Base-by-base conservation (phyloP, 2,888 invertebrate species). In the Bombylius major region DNA sequence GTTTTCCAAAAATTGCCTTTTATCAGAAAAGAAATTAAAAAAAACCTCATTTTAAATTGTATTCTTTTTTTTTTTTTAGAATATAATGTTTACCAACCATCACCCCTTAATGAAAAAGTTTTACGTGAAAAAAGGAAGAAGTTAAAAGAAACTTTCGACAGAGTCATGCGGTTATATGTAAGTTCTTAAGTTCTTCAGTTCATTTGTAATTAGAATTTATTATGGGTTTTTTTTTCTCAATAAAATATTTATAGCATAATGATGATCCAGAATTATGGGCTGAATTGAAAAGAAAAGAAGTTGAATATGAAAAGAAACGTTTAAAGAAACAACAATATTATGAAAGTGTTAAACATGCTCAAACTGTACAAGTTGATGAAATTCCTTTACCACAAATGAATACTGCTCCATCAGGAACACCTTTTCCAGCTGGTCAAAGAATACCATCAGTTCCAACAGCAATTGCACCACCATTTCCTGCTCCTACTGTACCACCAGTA, bases 71-170 rank as follows among this genome's bases (percentile, higher is more conserved):
- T 62, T 60, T 63, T 76, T 78, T 45, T 73, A 93, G 95, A 97
- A 72, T 97, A 87, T 69, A 95, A 96, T 77, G 94, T 96, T 0
- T 79, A 90, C 64, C 92, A 94, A 70, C 92, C 96, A 34, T 95
- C 96, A 32, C 91, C 93, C 1, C 76, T 98, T 5, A 97, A 95
- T 76, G 96, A 97, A 70, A 96, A 96, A 77, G 97, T 97, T 2
- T 76, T 97, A 51, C 91, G 94, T 71, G 97, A 98, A 67, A 98
- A 98, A 75, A 78, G 97, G 60, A 94, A 94, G 72, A 97, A 97
- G 71, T 77, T 98, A 45, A 85, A 89, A 72, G 97, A 97, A 72
- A 97, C 97, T 4, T 84, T 96, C 73, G 93, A 95, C 64, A 81
- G 96, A 67, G 94, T 97, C 45, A 82, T 94, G 70, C 86, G 89